Evolutionary conservation across 1,140 invertebrate species (phyloP), one percentile per base, ranked within the genome.

Genomic region (Drosophila willistoni): DNA sequence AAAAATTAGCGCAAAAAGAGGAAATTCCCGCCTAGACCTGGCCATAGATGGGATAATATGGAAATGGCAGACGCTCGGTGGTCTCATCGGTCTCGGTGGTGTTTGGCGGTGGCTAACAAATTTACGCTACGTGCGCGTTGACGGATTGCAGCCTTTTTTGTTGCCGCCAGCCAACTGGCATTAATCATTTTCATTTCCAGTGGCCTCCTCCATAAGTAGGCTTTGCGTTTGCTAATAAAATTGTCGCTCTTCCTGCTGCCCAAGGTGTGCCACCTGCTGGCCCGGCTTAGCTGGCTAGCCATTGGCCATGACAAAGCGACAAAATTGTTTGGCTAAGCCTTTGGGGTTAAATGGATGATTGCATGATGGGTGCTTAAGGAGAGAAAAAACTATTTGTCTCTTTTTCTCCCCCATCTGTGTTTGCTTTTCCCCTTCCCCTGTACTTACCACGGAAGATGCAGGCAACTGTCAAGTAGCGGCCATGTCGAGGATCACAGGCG

Each of bases 401-500:
- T 56, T 76, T 12, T 9, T 47, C 25, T 54, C 33, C 34, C 14
- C 44, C 7, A 65, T 69, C 63, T 66, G 33, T 55, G 22, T 6
- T 1, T 25, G 22, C 3, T 25, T 25, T 22, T 22, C 19, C n/a
- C n/a, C n/a, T 2, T 25, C 22, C 22, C 22, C 22, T 4, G 3
- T 29, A 81, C 90, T 86, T 94, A 55, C 97, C 98, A 92, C 98
- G 94, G 95, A 99, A 99, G 81, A 99, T 97, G 54, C 97, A 96
- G 7, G 98, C 98, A 1, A 98, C 97, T 0, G 98, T 99, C 13
- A 99, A 93, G 92, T 99, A 99, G 64, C 98, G 94, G 39, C 97
- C 98, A 91, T 98, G 97, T 82, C 97, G 94, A 59, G 97, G 96
- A 91, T 98, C 97, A 90, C 98, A 98, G n/a, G 98, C 98, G 19